These are phyloP conservation scores for Aethes cnicana DNA, from an alignment of 2,888 invertebrate genomes.

Conservation along the genomic window DNA sequence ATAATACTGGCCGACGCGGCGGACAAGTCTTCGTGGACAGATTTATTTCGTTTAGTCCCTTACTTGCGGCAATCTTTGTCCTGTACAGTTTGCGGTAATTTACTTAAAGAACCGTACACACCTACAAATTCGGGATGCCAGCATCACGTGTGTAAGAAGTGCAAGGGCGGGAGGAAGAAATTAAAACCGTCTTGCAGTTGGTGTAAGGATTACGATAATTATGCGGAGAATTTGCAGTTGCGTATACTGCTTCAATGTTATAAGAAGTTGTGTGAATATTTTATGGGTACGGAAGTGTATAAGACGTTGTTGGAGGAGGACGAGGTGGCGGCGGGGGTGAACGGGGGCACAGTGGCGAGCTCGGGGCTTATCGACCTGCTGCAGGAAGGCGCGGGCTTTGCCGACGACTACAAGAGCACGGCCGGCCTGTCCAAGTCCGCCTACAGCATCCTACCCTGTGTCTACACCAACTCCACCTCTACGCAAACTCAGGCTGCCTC, in stretches of 20 bases:
- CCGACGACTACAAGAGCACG: constrained; percentile 88
- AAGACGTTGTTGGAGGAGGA: constrained; percentile 82
- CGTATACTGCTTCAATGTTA: constrained; percentile 93
- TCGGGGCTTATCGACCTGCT: constrained; percentile 88
- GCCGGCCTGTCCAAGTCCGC: constrained; percentile 88
- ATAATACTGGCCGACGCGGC: constrained; percentile 88
- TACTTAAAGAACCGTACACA: constrained; percentile 91
- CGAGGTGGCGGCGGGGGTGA: constrained; percentile 74
- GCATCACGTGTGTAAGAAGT: constrained; percentile 93
- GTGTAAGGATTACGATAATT: constrained; percentile 92
- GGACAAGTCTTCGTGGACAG: constrained; percentile 89
- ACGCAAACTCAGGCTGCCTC: constrained; percentile 70
- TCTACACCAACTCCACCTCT: constrained; percentile 85
- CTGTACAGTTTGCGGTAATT: constrained; percentile 93
- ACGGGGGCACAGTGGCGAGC: constrained; percentile 76
- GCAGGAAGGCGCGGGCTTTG: constrained; percentile 90
- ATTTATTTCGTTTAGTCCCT: constrained; percentile 91
- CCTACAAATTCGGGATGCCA: constrained; percentile 90
- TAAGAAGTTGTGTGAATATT: constrained; percentile 92
- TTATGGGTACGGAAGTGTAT: constrained; percentile 88
- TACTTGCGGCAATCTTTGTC: constrained; percentile 93
- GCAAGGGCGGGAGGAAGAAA: constrained; percentile 92
- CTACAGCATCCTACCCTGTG: constrained; percentile 88
- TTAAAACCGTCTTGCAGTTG: constrained; percentile 92
- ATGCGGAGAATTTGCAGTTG: constrained; percentile 91